These are phyloP conservation scores for Lycaon pictus DNA, from an alignment of 2,113 vertebrate genomes.

Conservation along the genomic window DNA sequence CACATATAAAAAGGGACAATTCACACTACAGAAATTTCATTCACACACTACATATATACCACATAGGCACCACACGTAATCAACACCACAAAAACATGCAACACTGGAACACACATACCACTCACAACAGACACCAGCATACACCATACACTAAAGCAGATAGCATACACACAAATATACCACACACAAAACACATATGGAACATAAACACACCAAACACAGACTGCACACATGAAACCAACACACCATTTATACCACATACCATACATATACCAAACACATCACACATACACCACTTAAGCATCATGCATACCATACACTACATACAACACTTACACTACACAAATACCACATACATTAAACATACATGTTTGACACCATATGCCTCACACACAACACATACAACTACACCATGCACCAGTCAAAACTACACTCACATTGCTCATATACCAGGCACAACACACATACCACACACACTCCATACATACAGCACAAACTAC, in stretches of 20 bases:
- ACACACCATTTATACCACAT: background rate
- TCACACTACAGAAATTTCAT: background rate
- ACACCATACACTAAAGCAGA: background rate
- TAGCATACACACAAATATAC: background rate
- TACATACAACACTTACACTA: background rate
- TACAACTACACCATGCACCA: background rate
- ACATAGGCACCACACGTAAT: background rate
- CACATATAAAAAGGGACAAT: background rate
- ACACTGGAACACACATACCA: background rate
- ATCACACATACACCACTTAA: background rate
- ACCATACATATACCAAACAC: background rate
- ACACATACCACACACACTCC: background rate
- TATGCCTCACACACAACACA: background rate
- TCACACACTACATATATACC: background rate
- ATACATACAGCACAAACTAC: background rate
- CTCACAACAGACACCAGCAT: background rate
- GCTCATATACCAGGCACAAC: background rate
- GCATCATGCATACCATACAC: background rate
- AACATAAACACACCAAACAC: background rate
- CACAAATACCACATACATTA: background rate
- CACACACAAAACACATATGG: background rate
- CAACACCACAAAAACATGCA: background rate
- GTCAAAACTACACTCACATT: background rate
- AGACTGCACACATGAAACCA: background rate
- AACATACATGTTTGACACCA: background rate